phyloP scores from a whole-genome alignment of 1,140 invertebrate species.

The Pseudomyrmex gracilis region DNA sequence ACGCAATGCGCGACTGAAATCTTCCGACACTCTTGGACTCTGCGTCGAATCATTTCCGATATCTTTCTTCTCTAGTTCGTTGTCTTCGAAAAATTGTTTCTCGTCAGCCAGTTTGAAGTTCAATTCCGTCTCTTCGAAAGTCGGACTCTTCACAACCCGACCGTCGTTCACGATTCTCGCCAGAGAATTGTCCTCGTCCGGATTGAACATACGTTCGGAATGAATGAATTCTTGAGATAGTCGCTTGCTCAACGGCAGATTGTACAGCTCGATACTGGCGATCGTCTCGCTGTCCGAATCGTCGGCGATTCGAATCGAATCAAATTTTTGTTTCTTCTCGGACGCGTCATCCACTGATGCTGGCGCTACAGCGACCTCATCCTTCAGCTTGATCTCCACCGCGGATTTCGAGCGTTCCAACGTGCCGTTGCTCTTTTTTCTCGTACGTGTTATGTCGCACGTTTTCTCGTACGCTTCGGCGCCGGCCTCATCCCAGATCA shows the following conservation, averaged over 20 bases:
- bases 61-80: slow-evolving; percentile 48
- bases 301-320: not conserved
- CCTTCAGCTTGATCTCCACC: slow-evolving; percentile 78
- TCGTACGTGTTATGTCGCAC: slow-evolving; percentile 25
- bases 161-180: slow-evolving; percentile 82
- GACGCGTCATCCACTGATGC: not conserved
- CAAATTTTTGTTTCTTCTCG: not conserved
- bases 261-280: slow-evolving; percentile 77
- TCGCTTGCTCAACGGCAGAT: slow-evolving; percentile 79
- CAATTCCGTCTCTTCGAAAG: slow-evolving; percentile 75
- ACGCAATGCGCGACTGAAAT: slow-evolving; percentile 76
- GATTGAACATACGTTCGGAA: slow-evolving; percentile 78
- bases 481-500: slow-evolving; percentile 85
- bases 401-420: slow-evolving; percentile 79
- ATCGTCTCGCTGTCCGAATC: slow-evolving; percentile 68
- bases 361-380: slow-evolving; percentile 34
- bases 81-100: slow-evolving; percentile 9
- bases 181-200: slow-evolving; percentile 78
- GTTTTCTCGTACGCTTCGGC: slow-evolving; percentile 62
- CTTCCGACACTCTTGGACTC: slow-evolving; percentile 60
- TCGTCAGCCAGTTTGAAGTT: slow-evolving; percentile 69
- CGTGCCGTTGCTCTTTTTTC: slow-evolving; percentile 76
- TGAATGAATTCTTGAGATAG: slow-evolving; percentile 79
- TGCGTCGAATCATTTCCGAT: slow-evolving; percentile 22
- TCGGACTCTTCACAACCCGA: slow-evolving; percentile 75